Base-by-base conservation (phyloP, 2,888 invertebrate species). In the Miltochrista miniata region DNA sequence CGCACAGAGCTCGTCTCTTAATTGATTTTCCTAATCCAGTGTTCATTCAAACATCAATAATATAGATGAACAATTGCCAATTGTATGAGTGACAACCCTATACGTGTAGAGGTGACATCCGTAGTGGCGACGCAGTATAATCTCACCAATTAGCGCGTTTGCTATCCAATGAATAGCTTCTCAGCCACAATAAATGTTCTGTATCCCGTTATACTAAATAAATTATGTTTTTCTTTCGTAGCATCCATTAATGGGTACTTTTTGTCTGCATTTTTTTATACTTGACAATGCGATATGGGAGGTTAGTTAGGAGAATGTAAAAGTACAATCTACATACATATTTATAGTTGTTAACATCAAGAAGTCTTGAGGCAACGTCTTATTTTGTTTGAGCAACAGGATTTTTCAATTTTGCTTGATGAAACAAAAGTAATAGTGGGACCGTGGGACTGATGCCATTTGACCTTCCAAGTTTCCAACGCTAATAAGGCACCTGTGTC, bases 61-160 rank as follows among this genome's bases (percentile, higher is more conserved):
- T 34, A 36, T 36, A 9, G 43, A 34, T 34, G 31, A 43, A 43
- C 43, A 43, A 35, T 24, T 43, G 36, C 45, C 48, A 59, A 59
- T 44, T 38, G 34, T 18, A 18, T 14, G 7, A 48, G 14, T 44
- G 59, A 29, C 67, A 69, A 13, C 69, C 66, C 69, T 69, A 50
- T 1, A n/a, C 13, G 35, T 45, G 50, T 54, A 54, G 53, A 61
- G 57, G 65, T 69, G 68, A 68, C 61, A 47, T 40, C 39, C 45
- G 47, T 29, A 13, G 15, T 61, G 45, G 68, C 70, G 70, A 60
- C 55, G 61, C 61, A 58, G 69, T 73, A 71, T 76, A 58, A 72
- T 72, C 71, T 76, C 72, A 69, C 79, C 74, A 83, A 81, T 83
- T 81, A 81, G 78, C 70, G 52, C 51, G 63, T 56, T 72, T 74